phyloP scores from a whole-genome alignment of 2,113 vertebrate genomes.

The Azemiops feae region DNA sequence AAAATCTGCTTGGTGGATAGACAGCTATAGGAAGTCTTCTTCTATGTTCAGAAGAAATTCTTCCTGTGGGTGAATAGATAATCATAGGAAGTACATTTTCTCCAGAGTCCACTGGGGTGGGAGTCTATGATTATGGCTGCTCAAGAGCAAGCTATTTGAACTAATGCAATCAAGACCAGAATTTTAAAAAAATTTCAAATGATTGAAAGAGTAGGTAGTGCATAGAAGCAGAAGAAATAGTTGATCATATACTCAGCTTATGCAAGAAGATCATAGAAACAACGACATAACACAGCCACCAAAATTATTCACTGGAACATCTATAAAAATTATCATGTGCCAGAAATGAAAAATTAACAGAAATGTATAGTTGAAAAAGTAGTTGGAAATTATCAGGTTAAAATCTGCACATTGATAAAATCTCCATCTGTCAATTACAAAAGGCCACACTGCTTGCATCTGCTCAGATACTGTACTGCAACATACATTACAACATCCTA shows the following conservation, averaged over 20 bases:
- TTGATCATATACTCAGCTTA: not conserved
- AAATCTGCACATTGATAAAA: not conserved
- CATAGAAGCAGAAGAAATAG: not conserved
- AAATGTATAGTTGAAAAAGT: not conserved
- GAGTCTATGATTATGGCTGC: not conserved
- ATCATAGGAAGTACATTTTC: not conserved
- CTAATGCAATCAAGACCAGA: not conserved
- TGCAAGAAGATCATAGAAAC: not conserved
- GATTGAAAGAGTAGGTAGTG: not conserved
- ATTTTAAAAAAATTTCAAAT: not conserved
- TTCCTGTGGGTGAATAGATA: not conserved
- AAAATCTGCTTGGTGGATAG: not conserved
- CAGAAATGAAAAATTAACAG: not conserved
- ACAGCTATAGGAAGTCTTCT: not conserved
- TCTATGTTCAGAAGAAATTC: not conserved
- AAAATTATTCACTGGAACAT: not conserved
- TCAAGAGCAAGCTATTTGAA: not conserved
- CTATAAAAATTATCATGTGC: not conserved
- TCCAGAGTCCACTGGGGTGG: not conserved
- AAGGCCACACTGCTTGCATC: not conserved
- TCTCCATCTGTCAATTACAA: not conserved
- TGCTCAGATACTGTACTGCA: not conserved
- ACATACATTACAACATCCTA: not conserved
- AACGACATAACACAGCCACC: not conserved
- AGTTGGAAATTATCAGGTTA: not conserved